A percentile compares a stretch with the other conserved stretches of the same genome.
Conservation (phyloP, 2,888 invertebrate species). For the Trichopoda pennipes region DNA sequence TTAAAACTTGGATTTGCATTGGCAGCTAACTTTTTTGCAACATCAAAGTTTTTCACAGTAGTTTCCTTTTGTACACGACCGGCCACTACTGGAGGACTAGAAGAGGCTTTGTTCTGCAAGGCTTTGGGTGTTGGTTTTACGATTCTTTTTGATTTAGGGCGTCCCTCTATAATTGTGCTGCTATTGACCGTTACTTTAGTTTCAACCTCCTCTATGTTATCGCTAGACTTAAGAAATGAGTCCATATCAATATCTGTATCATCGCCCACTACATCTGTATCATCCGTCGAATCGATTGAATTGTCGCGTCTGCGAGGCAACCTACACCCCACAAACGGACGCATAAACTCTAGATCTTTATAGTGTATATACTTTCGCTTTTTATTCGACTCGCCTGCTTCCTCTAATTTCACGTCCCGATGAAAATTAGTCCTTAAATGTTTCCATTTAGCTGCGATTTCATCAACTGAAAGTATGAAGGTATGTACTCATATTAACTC, state of each 20-base stretch:
- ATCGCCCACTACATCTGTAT: constrained; percentile 24
- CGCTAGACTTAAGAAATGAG: constrained; percentile 9
- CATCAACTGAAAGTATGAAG: constrained; percentile 34
- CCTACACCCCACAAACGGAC: constrained; percentile 42
- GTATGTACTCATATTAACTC: background rate
- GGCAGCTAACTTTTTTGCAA: constrained; percentile 17
- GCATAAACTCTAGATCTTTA: constrained; percentile 55
- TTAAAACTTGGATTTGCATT: constrained; percentile 42
- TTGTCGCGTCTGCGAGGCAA: background rate
- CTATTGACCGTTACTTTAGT: background rate
- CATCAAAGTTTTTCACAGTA: constrained; percentile 36
- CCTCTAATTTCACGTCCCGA: constrained; percentile 50
- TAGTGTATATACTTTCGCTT: constrained; percentile 54
- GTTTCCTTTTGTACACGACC: constrained; percentile 38
- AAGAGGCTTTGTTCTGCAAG: constrained; percentile 23
- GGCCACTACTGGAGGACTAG: background rate
- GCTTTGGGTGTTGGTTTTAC: constrained; percentile 46
- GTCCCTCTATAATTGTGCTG: background rate
- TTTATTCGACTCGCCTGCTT: constrained; percentile 39
- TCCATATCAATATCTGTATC: constrained; percentile 52
- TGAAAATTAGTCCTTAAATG: constrained; percentile 49
- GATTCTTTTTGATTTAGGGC: constrained; percentile 17
- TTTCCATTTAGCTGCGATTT: constrained; percentile 56
- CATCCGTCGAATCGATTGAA: constrained; percentile 14
- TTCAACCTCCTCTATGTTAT: constrained; percentile 6